Percentiles rank a stretch among this genome's conserved stretches.
phyloP scores from a whole-genome alignment of 1,140 invertebrate species.

The Dufourea novaeangliae region DNA sequence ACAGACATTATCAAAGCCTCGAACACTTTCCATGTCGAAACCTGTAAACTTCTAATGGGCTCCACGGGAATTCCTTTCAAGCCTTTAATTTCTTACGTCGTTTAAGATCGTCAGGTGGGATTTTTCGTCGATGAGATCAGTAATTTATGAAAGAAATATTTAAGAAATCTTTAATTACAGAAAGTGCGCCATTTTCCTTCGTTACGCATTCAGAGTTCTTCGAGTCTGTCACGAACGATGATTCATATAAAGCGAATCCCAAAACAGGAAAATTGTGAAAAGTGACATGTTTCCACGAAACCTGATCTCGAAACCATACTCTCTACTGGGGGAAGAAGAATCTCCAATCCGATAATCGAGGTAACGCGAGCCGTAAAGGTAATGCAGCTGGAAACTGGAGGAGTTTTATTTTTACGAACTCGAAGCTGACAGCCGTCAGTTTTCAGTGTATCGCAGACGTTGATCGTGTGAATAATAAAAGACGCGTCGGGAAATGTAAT shows the following conservation, averaged over 20 bases:
- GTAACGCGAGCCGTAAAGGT: background rate
- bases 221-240: background rate
- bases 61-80: conserved; percentile 9
- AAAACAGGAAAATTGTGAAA: background rate
- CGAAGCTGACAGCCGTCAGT: background rate
- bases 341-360: background rate
- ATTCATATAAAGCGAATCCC: background rate
- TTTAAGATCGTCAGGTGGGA: background rate
- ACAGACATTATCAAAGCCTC: conserved; percentile 8
- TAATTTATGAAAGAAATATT: no score
- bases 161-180: no score
- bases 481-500: background rate
- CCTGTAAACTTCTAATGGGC: conserved; percentile 26
- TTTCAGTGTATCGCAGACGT: background rate
- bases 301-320: background rate
- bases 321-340: background rate
- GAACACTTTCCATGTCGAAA: conserved; percentile 18
- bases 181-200: background rate
- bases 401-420: background rate
- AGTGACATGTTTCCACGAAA: background rate
- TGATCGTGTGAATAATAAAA: background rate
- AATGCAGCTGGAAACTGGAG: background rate
- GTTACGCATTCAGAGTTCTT: background rate
- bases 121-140: background rate
- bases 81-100: background rate